phyloP scores from a whole-genome alignment of 1,140 invertebrate genomes.

The Ceratina japonica region DNA sequence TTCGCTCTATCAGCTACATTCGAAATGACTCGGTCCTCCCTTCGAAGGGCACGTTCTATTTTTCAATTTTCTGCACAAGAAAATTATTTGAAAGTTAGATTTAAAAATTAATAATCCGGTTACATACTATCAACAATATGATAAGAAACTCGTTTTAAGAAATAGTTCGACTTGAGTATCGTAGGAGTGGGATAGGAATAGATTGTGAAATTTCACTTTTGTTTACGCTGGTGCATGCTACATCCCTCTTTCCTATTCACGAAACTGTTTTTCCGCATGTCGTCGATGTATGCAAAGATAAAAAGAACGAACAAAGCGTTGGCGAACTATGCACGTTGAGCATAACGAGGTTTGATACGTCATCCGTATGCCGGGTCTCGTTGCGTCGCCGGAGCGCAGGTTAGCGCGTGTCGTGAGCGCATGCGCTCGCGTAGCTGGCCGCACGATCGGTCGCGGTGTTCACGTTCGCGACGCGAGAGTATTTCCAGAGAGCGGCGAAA shows the following conservation, averaged over 20 bases:
- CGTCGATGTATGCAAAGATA: background rate
- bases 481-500: constrained; percentile 35
- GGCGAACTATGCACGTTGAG: background rate
- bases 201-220: constrained; percentile 9
- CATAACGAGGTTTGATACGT: constrained; percentile 48
- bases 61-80: no score
- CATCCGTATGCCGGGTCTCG: constrained; percentile 35
- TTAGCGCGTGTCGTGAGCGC: constrained; percentile 43
- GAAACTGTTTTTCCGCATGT: background rate
- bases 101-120: no score
- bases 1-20: background rate
- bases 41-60: no score
- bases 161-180: no score
- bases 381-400: constrained; percentile 32
- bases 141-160: no score
- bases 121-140: no score
- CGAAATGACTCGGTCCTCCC: no score
- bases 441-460: background rate
- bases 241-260: background rate
- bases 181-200: no score
- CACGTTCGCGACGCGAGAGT: background rate
- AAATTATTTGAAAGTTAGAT: no score
- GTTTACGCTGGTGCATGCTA: background rate
- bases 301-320: constrained; percentile 37
- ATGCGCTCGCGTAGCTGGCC: constrained; percentile 21